Evolutionary conservation across 2,113 vertebrate species (phyloP).

Genomic region (Tapirus terrestris): DNA sequence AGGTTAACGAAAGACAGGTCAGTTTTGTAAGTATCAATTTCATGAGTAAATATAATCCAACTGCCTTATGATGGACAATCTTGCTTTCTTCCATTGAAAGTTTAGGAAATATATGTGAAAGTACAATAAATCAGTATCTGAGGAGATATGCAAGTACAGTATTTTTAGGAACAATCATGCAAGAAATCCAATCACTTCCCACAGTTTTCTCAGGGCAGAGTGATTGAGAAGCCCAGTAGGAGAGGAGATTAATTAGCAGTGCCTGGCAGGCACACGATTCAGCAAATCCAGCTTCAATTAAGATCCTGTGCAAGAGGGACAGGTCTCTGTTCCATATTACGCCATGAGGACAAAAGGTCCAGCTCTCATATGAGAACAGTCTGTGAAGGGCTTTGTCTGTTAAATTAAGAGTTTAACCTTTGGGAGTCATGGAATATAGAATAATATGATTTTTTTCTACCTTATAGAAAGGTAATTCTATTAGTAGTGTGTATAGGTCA

Average conservation of each 20-base stretch:
- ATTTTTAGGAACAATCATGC: background rate
- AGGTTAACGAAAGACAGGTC: background rate
- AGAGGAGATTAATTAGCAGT: constrained; percentile 59
- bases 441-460: background rate
- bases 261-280: background rate
- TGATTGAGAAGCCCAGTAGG: constrained; percentile 40
- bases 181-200: constrained; percentile 44
- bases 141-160: background rate
- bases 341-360: background rate
- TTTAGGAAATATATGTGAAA: background rate
- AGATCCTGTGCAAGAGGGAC: background rate
- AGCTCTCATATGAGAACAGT: constrained; percentile 13
- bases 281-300: constrained; percentile 51
- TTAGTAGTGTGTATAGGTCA: background rate
- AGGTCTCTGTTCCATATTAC: background rate
- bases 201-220: background rate
- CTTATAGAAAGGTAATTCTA: background rate
- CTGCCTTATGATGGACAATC: background rate
- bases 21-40: background rate
- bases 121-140: background rate
- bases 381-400: background rate
- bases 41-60: background rate
- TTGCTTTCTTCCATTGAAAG: background rate
- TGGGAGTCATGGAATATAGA: background rate
- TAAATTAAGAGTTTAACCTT: background rate